Percentiles rank a stretch among this genome's conserved stretches.
phyloP scores from a whole-genome alignment of 2,888 invertebrate species.

The Drosophila melanosoma region DNA sequence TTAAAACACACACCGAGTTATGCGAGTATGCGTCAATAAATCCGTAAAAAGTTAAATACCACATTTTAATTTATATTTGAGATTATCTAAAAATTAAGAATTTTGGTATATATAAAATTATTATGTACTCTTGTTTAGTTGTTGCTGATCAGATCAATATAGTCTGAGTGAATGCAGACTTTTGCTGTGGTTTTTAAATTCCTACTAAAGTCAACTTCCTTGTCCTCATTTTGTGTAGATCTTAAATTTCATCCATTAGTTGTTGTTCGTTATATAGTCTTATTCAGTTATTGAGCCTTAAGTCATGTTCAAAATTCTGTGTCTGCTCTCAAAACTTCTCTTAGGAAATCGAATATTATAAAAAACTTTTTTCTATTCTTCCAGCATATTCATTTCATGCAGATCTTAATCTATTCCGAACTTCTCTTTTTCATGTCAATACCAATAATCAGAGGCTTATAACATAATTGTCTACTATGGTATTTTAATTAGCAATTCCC shows the following conservation, averaged over 20 bases:
- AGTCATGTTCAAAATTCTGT: no score
- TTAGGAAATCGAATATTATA: background rate
- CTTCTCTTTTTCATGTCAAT: background rate
- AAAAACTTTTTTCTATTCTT: background rate
- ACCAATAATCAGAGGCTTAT: background rate
- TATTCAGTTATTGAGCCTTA: background rate
- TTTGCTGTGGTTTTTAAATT: background rate
- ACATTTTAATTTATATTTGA: slow-evolving; percentile 1
- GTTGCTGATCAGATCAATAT: background rate
- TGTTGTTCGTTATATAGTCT: background rate
- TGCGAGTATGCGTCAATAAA: slow-evolving; percentile 68
- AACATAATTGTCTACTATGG: background rate
- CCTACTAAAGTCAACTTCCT: background rate
- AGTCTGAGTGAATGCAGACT: background rate
- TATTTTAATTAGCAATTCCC: no score
- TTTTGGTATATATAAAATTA: background rate
- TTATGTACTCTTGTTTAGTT: background rate
- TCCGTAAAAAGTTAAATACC: slow-evolving; percentile 23
- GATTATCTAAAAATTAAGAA: background rate
- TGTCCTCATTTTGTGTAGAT: background rate
- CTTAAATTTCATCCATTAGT: background rate
- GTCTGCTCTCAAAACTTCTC: background rate
- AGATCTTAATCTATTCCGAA: background rate
- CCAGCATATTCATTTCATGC: background rate
- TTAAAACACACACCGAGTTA: slow-evolving; percentile 60